Base-by-base conservation (phyloP, 2,888 invertebrate genomes). In the Cenopis cana region DNA sequence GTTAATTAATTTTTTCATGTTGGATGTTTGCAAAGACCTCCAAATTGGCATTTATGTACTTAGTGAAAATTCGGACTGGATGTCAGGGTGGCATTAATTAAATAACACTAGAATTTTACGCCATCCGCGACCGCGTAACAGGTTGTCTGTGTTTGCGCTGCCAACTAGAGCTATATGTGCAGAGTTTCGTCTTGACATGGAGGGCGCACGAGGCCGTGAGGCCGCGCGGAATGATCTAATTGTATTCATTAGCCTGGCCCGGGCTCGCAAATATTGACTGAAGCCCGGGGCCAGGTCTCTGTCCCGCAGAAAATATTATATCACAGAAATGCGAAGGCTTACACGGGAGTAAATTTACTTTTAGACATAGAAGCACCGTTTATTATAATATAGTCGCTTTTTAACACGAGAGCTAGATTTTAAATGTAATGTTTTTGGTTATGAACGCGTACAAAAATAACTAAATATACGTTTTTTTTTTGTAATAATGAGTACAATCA, bases 221-320 rank as follows among this genome's bases (percentile, higher is more conserved):
- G 93, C 89, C 92, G 89, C 90, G 91, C 85, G 92, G 93, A 93
- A 93, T 93, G 93, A 93, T 93, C 93, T 93, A 93, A 93, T 93
- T 93, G 91, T 92, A 91, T 93, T 93, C 93, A 93, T 93, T 93
- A 93, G 93, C 89, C 85, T 85, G 91, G 89, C 85, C 88, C 86
- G 89, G 88, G 85, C 85, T 85, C 73, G 89, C 93, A 93, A 93
- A 93, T 92, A 92, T 93, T 93, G 91, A 91, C 93, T 82, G 80
- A 77, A 82, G 85, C 83, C 81, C 83, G 83, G 84, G 81, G 79
- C 64, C 66, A 41, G 67, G 66, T 81, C 74, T 83, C 80, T 82
- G 83, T 85, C 82, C 80, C 83, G 80, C 60, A 64, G 36, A 64
- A 64, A 64, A 64, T 64, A 64, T 38, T 64, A 54, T 64, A 54